Conservation (phyloP, 2,113 vertebrate genomes). For the Alaudala cheleensis region DNA sequence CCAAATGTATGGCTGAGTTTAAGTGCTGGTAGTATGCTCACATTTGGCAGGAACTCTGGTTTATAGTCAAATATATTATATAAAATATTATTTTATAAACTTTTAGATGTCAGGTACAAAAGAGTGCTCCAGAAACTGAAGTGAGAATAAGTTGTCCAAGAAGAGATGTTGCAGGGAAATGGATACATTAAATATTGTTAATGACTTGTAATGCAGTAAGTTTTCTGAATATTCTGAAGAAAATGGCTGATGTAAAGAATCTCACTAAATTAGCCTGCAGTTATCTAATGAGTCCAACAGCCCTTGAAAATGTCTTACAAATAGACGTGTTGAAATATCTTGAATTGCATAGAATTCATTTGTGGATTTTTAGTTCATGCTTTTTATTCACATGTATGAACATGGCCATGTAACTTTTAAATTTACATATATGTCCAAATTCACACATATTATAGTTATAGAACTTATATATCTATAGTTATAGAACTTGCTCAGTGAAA, state of each 20-base stretch:
- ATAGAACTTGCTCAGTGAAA: not conserved
- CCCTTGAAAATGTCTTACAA: not conserved
- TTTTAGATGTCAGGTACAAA: not conserved
- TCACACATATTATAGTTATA: not conserved
- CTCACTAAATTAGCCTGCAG: not conserved
- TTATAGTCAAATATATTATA: not conserved
- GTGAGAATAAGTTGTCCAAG: not conserved
- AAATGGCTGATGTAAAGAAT: not conserved
- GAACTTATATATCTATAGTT: not conserved
- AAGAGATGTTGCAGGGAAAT: not conserved
- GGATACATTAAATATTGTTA: not conserved
- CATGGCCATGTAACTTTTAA: not conserved
- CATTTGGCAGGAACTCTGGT: not conserved
- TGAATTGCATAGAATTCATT: not conserved
- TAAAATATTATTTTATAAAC: not conserved
- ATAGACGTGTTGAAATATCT: not conserved
- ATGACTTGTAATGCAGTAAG: not conserved
- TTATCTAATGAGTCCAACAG: not conserved
- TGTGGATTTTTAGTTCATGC: not conserved
- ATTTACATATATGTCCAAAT: not conserved
- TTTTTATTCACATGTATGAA: not conserved
- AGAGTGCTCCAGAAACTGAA: not conserved
- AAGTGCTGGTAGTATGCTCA: not conserved
- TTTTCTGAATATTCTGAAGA: not conserved
- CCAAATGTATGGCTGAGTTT: not conserved